These are phyloP conservation scores for Nemoura dubitans DNA, from an alignment of 2,888 invertebrate genomes.

Conservation along the genomic window DNA sequence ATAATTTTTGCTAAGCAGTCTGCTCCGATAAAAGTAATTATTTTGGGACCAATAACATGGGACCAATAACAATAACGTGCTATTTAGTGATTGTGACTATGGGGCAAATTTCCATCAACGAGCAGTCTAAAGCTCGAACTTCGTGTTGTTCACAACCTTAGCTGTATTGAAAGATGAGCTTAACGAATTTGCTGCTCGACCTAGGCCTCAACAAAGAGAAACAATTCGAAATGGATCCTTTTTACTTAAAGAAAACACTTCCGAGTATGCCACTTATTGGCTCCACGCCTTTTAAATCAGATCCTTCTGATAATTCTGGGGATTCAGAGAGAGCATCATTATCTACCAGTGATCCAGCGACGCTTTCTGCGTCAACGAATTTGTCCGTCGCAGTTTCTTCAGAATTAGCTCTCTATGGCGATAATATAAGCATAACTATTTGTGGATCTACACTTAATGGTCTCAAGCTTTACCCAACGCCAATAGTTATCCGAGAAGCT, in stretches of 20 bases:
- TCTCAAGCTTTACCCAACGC: background rate
- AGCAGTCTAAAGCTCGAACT: too few species aligned
- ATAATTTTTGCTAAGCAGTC: too few species aligned
- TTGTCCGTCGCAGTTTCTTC: background rate
- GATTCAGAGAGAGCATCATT: background rate
- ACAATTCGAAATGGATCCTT: background rate
- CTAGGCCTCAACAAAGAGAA: background rate
- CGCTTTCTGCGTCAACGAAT: background rate
- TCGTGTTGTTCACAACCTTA: too few species aligned
- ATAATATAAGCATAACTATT: background rate
- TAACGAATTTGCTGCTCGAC: background rate
- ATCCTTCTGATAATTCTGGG: conserved; percentile 17
- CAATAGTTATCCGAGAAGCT: background rate
- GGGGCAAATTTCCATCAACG: too few species aligned
- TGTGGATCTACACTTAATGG: background rate
- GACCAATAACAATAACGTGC: too few species aligned
- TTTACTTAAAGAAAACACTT: conserved; percentile 23
- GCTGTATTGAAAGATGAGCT: conserved; percentile 9
- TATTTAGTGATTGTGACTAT: too few species aligned
- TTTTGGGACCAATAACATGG: too few species aligned
- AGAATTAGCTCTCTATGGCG: background rate
- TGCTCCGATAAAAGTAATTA: too few species aligned
- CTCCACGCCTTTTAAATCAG: conserved; percentile 54
- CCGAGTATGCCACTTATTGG: conserved; percentile 58
- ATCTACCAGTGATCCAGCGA: background rate